These are phyloP conservation scores for Drosophila bifasciata DNA, from an alignment of 1,140 invertebrate genomes.

Conservation along the genomic window DNA sequence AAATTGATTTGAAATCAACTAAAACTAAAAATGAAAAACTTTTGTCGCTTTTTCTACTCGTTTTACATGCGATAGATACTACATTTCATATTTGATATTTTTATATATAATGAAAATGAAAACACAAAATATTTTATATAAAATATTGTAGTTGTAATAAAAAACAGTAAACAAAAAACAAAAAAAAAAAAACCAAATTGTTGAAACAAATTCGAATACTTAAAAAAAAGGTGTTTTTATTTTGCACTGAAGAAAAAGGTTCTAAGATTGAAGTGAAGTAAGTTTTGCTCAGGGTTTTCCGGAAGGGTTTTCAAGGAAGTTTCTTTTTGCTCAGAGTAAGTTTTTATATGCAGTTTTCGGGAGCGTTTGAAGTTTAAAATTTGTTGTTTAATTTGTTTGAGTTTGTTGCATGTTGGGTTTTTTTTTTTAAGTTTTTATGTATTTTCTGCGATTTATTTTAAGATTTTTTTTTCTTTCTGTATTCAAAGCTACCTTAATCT, in stretches of 20 bases:
- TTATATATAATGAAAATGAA: conserved; percentile 53
- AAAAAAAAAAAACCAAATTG: conserved; percentile 13
- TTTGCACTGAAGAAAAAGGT: conserved; percentile 1
- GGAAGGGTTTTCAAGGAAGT: neutral
- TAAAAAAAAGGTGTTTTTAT: conserved; percentile 6
- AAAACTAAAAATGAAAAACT: conserved; percentile 6
- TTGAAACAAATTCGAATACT: no score
- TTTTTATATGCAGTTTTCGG: conserved; percentile 9
- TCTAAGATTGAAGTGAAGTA: conserved; percentile 43
- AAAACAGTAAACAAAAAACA: conserved; percentile 39
- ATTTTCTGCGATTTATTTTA: neutral
- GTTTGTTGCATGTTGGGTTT: neutral
- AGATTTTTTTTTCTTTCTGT: no score
- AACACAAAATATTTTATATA: conserved; percentile 61
- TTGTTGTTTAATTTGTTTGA: conserved; percentile 13
- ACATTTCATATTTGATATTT: conserved; percentile 78
- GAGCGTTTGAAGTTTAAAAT: neutral
- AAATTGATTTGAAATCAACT: conserved; percentile 39
- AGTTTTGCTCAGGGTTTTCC: conserved; percentile 41
- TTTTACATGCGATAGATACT: conserved; percentile 39
- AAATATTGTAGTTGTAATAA: conserved; percentile 70
- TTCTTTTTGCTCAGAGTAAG: conserved; percentile 49
- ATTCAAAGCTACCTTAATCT: no score
- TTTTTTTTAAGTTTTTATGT: neutral
- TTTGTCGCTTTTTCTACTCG: conserved; percentile 68